phyloP scores from a whole-genome alignment of 2,888 invertebrate species.

The Saturnia pavonia region DNA sequence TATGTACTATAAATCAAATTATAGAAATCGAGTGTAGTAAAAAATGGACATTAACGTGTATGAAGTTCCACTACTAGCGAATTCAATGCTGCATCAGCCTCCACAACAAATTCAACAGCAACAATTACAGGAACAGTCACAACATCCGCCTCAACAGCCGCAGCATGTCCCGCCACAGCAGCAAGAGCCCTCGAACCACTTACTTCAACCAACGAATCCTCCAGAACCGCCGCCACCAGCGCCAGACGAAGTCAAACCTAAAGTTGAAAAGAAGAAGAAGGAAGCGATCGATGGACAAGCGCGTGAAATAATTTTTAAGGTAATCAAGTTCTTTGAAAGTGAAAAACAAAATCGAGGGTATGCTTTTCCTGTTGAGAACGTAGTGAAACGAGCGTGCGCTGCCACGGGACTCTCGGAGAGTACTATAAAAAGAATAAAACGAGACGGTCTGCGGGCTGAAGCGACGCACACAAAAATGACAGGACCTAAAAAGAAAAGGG shows the following conservation, averaged over 20 bases:
- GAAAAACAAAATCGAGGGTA: constrained; percentile 76
- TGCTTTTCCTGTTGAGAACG: constrained; percentile 73
- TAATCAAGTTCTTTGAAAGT: constrained; percentile 75
- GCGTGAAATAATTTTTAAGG: constrained; percentile 71
- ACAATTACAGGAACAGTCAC: constrained; percentile 24
- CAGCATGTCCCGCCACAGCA: constrained; percentile 35
- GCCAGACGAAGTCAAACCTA: constrained; percentile 48
- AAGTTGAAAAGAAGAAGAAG: constrained; percentile 68
- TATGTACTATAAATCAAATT: constrained; percentile 14
- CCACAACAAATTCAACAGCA: constrained; percentile 28
- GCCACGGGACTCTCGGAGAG: constrained; percentile 74
- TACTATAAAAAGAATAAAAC: constrained; percentile 71
- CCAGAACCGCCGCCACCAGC: constrained; percentile 37
- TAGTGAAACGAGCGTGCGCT: constrained; percentile 71
- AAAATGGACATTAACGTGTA: constrained; percentile 54
- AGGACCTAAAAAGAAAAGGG: constrained; percentile 72
- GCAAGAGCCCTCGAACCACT: constrained; percentile 37
- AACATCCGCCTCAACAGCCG: constrained; percentile 30
- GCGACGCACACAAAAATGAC: constrained; percentile 73
- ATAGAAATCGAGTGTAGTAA: neutral
- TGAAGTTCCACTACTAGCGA: constrained; percentile 41
- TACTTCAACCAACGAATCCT: constrained; percentile 31
- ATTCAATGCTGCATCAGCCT: constrained; percentile 34
- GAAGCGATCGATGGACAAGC: constrained; percentile 76
- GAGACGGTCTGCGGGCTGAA: constrained; percentile 69